These are phyloP conservation scores for Aeoliscus strigatus DNA, from an alignment of 2,797 vertebrate species.

Conservation along the genomic window DNA sequence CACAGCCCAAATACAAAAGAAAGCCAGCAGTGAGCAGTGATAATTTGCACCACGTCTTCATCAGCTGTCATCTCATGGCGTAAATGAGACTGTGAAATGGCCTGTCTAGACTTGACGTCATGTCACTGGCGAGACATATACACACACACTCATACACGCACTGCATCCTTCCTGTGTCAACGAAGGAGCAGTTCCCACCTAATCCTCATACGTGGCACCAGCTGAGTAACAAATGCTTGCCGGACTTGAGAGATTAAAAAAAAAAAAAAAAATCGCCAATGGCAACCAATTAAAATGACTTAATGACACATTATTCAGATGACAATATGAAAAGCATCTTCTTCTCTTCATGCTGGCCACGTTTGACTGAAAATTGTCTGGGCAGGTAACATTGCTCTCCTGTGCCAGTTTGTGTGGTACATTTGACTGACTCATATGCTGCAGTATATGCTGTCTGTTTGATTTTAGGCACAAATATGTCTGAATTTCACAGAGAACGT, in stretches of 20 bases:
- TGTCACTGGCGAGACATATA: slow-evolving; percentile 53
- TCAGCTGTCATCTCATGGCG: slow-evolving; percentile 62
- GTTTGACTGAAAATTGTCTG: no score
- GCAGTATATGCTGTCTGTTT: no score
- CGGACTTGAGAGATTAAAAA: slow-evolving; percentile 23
- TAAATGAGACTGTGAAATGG: slow-evolving; percentile 64
- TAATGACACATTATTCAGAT: slow-evolving; percentile 7
- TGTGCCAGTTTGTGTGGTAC: no score
- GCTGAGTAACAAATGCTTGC: slow-evolving; percentile 30
- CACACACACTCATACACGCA: slow-evolving; percentile 23
- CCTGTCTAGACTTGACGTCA: slow-evolving; percentile 75
- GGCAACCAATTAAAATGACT: slow-evolving; percentile 13
- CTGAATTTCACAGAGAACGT: no score
- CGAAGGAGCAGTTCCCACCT: slow-evolving; percentile 60
- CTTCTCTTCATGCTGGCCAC: no score
- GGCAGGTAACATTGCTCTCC: no score
- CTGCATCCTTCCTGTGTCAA: slow-evolving; percentile 37
- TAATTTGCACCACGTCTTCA: slow-evolving; percentile 55
- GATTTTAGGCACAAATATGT: no score
- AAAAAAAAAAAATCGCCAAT: slow-evolving; percentile 17
- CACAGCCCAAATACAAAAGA: slow-evolving; percentile 14
- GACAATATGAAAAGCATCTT: no score
- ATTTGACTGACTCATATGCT: no score
- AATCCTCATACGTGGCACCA: slow-evolving; percentile 58
- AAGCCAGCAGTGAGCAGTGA: slow-evolving; percentile 33